A percentile compares a stretch with the other conserved stretches of the same genome.
These are phyloP conservation scores for Drosophila limbata DNA, from an alignment of 2,888 invertebrate genomes.

Conservation along the genomic window DNA sequence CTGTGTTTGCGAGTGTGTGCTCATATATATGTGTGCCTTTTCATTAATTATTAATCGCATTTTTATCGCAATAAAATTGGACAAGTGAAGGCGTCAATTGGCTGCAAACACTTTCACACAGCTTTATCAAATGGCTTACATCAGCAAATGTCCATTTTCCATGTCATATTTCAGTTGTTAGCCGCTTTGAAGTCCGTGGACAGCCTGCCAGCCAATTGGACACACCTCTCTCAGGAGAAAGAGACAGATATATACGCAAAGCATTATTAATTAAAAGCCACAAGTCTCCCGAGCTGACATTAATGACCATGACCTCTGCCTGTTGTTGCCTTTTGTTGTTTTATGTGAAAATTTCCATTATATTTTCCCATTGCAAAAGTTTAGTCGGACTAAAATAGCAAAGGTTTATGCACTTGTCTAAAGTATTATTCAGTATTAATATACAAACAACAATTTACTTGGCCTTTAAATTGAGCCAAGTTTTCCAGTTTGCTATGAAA, in stretches of 20 bases:
- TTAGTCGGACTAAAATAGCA: conserved; percentile 37
- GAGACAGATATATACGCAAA: conserved; percentile 1
- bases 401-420: conserved; percentile 32
- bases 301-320: conserved; percentile 62
- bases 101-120: conserved; percentile 69
- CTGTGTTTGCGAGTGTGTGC: background rate
- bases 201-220: conserved; percentile 25
- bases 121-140: conserved; percentile 49
- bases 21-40: conserved; percentile 18
- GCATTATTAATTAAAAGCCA: conserved; percentile 64
- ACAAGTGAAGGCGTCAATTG: conserved; percentile 71
- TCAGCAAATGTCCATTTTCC: conserved; percentile 63
- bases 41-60: conserved; percentile 68
- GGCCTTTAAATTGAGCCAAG: conserved; percentile 57
- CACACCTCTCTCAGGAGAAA: conserved; percentile 28
- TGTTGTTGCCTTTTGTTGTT: conserved; percentile 33
- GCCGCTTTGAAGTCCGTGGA: conserved; percentile 21
- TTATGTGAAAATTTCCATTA: conserved; percentile 28
- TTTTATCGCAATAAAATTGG: conserved; percentile 66
- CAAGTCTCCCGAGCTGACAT: conserved; percentile 35
- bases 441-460: conserved; percentile 21
- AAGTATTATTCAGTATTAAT: conserved; percentile 10
- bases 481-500: conserved; percentile 55
- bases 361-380: conserved; percentile 54
- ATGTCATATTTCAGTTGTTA: conserved; percentile 47